Base-by-base conservation (phyloP, 1,140 invertebrate genomes). In the Kradibia gibbosae region DNA sequence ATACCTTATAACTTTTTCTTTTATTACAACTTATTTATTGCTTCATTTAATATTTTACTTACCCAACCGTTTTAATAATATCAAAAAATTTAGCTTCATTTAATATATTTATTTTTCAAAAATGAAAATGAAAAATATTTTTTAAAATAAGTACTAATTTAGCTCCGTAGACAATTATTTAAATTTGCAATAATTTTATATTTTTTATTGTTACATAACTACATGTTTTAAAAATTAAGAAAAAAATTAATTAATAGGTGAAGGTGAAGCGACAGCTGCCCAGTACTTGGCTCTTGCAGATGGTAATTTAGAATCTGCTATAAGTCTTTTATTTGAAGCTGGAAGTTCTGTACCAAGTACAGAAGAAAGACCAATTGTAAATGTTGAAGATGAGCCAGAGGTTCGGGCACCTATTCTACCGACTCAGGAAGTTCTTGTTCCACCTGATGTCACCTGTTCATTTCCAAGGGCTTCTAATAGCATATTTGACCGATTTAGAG, bases 321-420 rank as follows among this genome's bases (percentile, higher is more conserved):
- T 91, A 31, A 90, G 83, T 60, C 82, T 91, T 48, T 85, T 91
- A 82, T 91, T 91, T 39, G 90, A 91, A 74, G 84, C 88, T 78
- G 87, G 87, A 57, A 55, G 78, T 70, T 62, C 76, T 45, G 39
- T 31, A 48, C n/a, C 88, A 76, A 62, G n/a, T 79, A 5, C 67
- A 73, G 70, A 78, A 42, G 81, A 82, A 70, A 60, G 62, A 28
- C 65, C 81, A 17, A 83, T 80, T 67, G 42, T 82, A 3, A 83
- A 85, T 72, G 50, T 76, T 57, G 83, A 72, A 60, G 84, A 85
- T 31, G 90, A 91, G 65, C 85, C 92, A 81, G 89, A 89, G 72
- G 92, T 95, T 28, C 87, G 94, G 82, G 92, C 94, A 31, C 94
- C 94, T 34, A 95, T 95, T 84, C 92, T 93, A 79, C 94, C 94